phyloP scores from a whole-genome alignment of 1,140 invertebrate genomes.

The Oedothorax gibbosus region DNA sequence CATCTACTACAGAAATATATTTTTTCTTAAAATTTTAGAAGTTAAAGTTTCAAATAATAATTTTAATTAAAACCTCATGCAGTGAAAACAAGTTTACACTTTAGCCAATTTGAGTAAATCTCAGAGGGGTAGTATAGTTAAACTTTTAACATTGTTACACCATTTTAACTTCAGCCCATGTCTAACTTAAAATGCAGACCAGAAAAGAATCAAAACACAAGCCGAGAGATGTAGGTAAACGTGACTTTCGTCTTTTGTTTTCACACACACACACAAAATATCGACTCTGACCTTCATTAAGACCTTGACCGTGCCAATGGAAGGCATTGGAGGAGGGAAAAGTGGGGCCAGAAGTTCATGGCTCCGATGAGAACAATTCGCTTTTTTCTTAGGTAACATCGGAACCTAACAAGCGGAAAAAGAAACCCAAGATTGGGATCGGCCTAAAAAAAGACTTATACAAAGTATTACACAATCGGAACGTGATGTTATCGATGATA shows the following conservation, averaged over 20 bases:
- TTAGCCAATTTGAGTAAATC: too few species aligned
- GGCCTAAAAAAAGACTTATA: too few species aligned
- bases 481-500: too few species aligned
- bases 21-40: too few species aligned
- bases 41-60: too few species aligned
- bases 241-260: constrained; percentile 40
- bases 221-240: constrained; percentile 12
- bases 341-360: constrained; percentile 53
- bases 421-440: not conserved
- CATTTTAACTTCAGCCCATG: too few species aligned
- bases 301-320: constrained; percentile 45
- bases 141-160: too few species aligned
- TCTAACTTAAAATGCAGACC: not conserved
- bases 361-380: constrained; percentile 3
- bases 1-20: too few species aligned
- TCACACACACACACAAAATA: constrained; percentile 6
- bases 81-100: too few species aligned
- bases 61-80: too few species aligned
- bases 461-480: too few species aligned
- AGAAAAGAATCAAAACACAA: not conserved
- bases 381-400: not conserved
- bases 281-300: constrained; percentile 40
- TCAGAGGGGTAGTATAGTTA: too few species aligned
- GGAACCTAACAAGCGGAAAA: constrained; percentile 16
- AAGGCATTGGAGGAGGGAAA: constrained; percentile 17